Conservation (phyloP, 1,140 invertebrate species). For the Ephestia elutella region DNA sequence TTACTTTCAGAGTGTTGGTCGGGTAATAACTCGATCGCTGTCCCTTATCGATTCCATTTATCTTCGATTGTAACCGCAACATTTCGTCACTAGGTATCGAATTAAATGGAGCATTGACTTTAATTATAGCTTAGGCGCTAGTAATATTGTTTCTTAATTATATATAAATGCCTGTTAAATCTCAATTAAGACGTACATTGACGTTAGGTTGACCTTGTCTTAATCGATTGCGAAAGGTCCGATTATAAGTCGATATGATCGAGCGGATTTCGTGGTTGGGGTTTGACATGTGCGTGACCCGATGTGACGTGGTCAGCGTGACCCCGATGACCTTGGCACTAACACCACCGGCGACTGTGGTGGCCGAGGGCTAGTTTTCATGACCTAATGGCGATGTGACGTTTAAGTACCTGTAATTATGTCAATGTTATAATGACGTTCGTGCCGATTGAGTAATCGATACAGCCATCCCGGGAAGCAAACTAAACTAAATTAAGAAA, state of each 20-base stretch:
- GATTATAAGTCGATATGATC: neutral
- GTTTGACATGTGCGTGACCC: slow-evolving; percentile 41
- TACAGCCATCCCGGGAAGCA: neutral
- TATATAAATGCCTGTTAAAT: slow-evolving; percentile 12
- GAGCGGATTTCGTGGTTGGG: slow-evolving; percentile 30
- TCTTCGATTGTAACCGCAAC: slow-evolving; percentile 36
- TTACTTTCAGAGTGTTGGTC: neutral
- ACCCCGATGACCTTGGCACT: slow-evolving; percentile 26
- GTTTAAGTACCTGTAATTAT: slow-evolving; percentile 16
- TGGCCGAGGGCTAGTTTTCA: neutral
- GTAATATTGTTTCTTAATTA: slow-evolving; percentile 16
- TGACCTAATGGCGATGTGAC: slow-evolving; percentile 9
- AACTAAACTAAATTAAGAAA: too few species aligned
- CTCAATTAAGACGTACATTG: slow-evolving; percentile 12
- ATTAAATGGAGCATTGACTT: slow-evolving; percentile 49
- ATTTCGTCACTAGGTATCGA: slow-evolving; percentile 50
- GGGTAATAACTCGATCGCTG: slow-evolving; percentile 17
- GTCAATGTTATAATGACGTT: slow-evolving; percentile 16
- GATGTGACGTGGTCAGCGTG: slow-evolving; percentile 44
- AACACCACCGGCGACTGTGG: slow-evolving; percentile 4
- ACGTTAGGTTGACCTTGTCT: slow-evolving; percentile 7
- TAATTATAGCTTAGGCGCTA: slow-evolving; percentile 31
- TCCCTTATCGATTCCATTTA: slow-evolving; percentile 47
- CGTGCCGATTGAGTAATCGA: neutral
- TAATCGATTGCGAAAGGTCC: slow-evolving; percentile 25